phyloP scores from a whole-genome alignment of 2,113 vertebrate species.

The Thalassarche chlororhynchos region DNA sequence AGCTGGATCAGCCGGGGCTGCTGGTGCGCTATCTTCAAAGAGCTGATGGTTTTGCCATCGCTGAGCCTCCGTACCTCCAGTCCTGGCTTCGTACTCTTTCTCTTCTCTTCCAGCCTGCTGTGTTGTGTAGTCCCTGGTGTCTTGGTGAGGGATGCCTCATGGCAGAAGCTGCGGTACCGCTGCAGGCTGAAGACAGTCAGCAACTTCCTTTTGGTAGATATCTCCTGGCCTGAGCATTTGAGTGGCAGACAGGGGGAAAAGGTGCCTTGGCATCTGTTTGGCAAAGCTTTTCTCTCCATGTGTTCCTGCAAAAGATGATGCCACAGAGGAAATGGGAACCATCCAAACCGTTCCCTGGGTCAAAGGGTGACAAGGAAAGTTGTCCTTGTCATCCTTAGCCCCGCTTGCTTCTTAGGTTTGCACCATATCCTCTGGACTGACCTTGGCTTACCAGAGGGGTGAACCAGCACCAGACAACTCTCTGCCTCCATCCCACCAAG shows the following conservation, averaged over 20 bases:
- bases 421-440: background rate
- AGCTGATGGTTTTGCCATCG: constrained; percentile 81
- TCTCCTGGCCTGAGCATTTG: constrained; percentile 47
- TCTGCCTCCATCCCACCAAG: background rate
- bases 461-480: background rate
- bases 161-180: constrained; percentile 89
- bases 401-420: background rate
- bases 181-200: constrained; percentile 77
- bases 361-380: background rate
- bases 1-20: constrained; percentile 81
- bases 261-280: constrained; percentile 45
- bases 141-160: constrained; percentile 76
- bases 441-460: background rate
- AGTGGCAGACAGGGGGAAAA: constrained; percentile 53
- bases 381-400: background rate
- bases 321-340: background rate
- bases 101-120: constrained; percentile 27
- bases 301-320: constrained; percentile 59
- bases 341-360: background rate
- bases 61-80: constrained; percentile 85
- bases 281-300: constrained; percentile 41
- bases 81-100: constrained; percentile 49
- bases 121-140: constrained; percentile 67
- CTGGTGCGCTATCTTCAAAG: constrained; percentile 71
- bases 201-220: constrained; percentile 71